These are phyloP conservation scores for Notarius quadriscutis DNA, from an alignment of 2,113 vertebrate species.

Conservation along the genomic window DNA sequence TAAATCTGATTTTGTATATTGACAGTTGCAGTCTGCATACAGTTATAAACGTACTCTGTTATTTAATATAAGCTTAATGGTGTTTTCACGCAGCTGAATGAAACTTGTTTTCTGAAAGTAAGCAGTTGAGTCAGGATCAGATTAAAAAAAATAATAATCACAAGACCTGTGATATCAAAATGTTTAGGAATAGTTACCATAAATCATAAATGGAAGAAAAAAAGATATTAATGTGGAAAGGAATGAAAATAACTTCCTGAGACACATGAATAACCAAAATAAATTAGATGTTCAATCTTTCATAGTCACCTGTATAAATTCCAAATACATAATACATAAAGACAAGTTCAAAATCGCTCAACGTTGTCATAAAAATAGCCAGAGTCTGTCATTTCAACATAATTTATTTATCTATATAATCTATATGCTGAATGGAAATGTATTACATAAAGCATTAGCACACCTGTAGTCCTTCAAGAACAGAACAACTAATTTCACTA, in stretches of 20 bases:
- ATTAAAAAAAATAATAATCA: neutral
- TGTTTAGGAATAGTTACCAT: neutral
- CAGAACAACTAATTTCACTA: constrained; percentile 48
- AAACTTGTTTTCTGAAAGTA: neutral
- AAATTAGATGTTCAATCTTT: neutral
- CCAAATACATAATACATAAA: neutral
- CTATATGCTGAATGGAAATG: constrained; percentile 29
- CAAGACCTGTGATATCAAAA: neutral
- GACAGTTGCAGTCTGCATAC: neutral
- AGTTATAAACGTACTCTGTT: neutral
- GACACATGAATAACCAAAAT: neutral
- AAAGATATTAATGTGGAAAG: neutral
- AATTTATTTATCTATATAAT: constrained; percentile 44
- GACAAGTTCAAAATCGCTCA: neutral
- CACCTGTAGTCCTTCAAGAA: constrained; percentile 28
- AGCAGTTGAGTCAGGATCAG: neutral
- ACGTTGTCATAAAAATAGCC: neutral
- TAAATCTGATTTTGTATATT: neutral
- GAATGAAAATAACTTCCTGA: neutral
- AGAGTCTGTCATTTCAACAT: constrained; percentile 30
- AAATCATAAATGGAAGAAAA: neutral
- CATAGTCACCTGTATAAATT: neutral
- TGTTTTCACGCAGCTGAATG: neutral
- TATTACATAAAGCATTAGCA: constrained; percentile 41
- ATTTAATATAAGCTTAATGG: neutral